Conservation (phyloP, 2,888 invertebrate genomes). For the Tineola bisselliella region DNA sequence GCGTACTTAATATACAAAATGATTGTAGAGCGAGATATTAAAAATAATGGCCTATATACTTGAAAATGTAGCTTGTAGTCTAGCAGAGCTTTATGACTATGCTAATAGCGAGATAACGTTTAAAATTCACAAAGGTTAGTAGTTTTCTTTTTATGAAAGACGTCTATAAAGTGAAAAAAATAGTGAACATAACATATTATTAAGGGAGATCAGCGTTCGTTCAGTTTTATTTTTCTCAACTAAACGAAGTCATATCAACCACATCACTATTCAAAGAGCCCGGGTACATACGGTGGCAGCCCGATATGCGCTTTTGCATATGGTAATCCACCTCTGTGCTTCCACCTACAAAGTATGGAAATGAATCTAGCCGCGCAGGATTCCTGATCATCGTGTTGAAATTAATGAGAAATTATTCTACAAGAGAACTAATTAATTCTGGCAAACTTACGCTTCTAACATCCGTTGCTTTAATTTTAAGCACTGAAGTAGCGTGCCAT, state of each 20-base stretch:
- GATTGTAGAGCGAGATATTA: slow-evolving; percentile 1
- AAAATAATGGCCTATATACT: not conserved
- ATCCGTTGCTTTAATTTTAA: slow-evolving; percentile 44
- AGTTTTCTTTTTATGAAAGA: not conserved
- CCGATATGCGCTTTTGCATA: slow-evolving; percentile 29
- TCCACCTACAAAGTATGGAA: slow-evolving; percentile 38
- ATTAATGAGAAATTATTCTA: slow-evolving; percentile 51
- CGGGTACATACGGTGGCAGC: slow-evolving; percentile 14
- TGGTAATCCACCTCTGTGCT: slow-evolving; percentile 34
- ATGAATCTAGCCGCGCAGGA: slow-evolving; percentile 26
- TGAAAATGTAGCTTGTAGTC: not conserved
- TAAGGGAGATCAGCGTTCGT: slow-evolving; percentile 10
- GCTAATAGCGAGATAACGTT: slow-evolving; percentile 8
- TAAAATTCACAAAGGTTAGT: slow-evolving; percentile 4
- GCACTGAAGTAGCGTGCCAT: slow-evolving; percentile 44
- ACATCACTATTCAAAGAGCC: slow-evolving; percentile 9
- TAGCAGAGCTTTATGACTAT: slow-evolving; percentile 8
- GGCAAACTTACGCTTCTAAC: slow-evolving; percentile 28
- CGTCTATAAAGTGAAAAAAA: slow-evolving; percentile 7
- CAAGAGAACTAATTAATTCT: slow-evolving; percentile 45
- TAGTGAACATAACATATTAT: slow-evolving; percentile 8
- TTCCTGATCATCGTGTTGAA: slow-evolving; percentile 35
- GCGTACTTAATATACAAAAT: not conserved
- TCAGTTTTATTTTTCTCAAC: slow-evolving; percentile 1
- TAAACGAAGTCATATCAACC: not conserved